phyloP scores from a whole-genome alignment of 2,888 invertebrate genomes.

The Drosophila atripex region DNA sequence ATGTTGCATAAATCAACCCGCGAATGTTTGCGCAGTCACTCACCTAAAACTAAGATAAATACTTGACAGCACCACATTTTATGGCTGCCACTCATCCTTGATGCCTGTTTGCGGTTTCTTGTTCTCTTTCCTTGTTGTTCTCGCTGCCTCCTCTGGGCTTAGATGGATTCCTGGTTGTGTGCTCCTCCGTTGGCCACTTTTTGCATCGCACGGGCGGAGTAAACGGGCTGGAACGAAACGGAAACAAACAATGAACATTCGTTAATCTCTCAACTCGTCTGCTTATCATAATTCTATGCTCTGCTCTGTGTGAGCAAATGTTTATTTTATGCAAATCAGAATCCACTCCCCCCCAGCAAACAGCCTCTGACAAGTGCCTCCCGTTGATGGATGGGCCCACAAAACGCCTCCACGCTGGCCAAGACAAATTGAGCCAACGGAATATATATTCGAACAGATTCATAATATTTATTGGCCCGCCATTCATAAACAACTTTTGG shows the following conservation, averaged over 20 bases:
- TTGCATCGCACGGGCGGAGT: constrained; percentile 51
- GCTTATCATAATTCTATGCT: constrained; percentile 47
- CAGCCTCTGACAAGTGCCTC: constrained; percentile 44
- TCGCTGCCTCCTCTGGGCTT: constrained; percentile 1
- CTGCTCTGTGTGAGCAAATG: constrained; percentile 49
- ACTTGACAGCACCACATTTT: constrained; percentile 68
- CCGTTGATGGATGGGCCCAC: constrained; percentile 53
- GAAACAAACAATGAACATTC: constrained; percentile 42
- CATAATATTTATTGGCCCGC: constrained; percentile 65
- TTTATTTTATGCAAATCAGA: constrained; percentile 51
- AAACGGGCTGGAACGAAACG: constrained; percentile 48
- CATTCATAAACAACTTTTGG: constrained; percentile 65
- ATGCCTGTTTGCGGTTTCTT: constrained; percentile 16
- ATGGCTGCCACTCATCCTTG: constrained; percentile 51
- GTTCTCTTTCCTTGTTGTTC: background rate
- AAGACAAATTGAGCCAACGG: constrained; percentile 56
- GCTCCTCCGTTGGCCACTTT: constrained; percentile 32
- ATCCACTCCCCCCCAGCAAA: constrained; percentile 10
- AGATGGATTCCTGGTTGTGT: constrained; percentile 28
- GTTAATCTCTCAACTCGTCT: constrained; percentile 42
- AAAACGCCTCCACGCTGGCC: constrained; percentile 45
- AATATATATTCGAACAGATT: constrained; percentile 61
- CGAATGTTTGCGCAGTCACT: constrained; percentile 54
- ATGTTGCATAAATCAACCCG: constrained; percentile 10
- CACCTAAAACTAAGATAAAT: constrained; percentile 76